A percentile compares a stretch with the other conserved stretches of the same genome.
Evolutionary conservation across 1,140 invertebrate species (phyloP).

Genomic region (Portunus trituberculatus): DNA sequence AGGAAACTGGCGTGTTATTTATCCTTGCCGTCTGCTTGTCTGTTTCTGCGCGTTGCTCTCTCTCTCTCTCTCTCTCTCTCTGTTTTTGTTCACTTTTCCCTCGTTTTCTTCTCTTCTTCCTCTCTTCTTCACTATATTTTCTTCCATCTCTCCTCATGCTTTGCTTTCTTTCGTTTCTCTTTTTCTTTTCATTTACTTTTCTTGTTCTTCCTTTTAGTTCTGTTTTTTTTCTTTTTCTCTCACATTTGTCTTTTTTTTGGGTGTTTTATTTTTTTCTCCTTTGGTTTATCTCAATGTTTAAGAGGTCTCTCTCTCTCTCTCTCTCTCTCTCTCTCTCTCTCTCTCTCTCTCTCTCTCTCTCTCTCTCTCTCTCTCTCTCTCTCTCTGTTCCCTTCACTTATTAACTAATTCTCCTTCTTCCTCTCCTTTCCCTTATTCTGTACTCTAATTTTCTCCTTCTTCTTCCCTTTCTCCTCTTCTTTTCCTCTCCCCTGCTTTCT

Average conservation of each 20-base stretch:
- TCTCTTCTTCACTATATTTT: not conserved
- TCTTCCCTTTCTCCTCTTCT: not conserved
- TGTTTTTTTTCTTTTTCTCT: not conserved
- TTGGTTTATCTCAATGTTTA: no score
- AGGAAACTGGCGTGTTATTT: not conserved
- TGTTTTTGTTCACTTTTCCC: conserved; percentile 36
- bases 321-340: conserved; percentile 6
- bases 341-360: conserved; percentile 16
- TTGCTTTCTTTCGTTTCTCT: not conserved
- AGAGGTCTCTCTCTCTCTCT: not conserved
- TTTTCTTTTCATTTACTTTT: not conserved
- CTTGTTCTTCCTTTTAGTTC: not conserved
- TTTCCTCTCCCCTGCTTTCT: not conserved
- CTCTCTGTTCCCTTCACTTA: not conserved
- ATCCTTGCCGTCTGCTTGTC: not conserved
- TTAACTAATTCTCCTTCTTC: not conserved
- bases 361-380: not conserved
- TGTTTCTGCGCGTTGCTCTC: not conserved
- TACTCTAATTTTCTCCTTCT: not conserved
- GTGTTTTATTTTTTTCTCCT: no score
- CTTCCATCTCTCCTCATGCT: not conserved
- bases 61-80: conserved; percentile 35
- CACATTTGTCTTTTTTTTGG: not conserved
- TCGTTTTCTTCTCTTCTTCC: conserved; percentile 39
- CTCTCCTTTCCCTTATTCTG: not conserved